Evolutionary conservation across 2,888 invertebrate species (phyloP).

Genomic region (Brenthis hecate): DNA sequence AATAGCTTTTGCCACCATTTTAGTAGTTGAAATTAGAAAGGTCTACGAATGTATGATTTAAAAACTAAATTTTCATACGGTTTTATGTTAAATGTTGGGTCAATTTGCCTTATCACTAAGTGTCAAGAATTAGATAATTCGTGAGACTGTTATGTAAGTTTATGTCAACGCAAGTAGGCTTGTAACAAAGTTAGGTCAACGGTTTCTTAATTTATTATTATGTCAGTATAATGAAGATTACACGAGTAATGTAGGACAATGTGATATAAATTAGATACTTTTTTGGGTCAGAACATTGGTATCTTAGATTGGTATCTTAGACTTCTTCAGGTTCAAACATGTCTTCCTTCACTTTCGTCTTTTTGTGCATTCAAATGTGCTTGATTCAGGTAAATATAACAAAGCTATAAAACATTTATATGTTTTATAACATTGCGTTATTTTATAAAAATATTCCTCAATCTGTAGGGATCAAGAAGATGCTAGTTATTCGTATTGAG

Average conservation of each 20-base stretch:
- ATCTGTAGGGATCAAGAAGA: too few species aligned
- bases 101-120: background rate
- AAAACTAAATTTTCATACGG: background rate
- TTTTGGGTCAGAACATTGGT: background rate
- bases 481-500: too few species aligned
- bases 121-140: background rate
- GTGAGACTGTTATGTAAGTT: background rate
- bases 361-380: constrained; percentile 53
- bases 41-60: background rate
- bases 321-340: constrained; percentile 33
- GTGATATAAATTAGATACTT: constrained; percentile 6
- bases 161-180: background rate
- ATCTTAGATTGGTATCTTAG: too few species aligned
- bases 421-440: too few species aligned
- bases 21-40: background rate
- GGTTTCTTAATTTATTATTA: constrained; percentile 15
- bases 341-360: constrained; percentile 48
- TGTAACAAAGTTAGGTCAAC: constrained; percentile 15
- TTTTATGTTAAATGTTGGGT: background rate
- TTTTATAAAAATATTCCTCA: too few species aligned
- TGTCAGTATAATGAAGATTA: constrained; percentile 4
- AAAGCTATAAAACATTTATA: too few species aligned
- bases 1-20: constrained; percentile 32
- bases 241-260: background rate
- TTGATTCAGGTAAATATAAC: constrained; percentile 49